Base-by-base conservation (phyloP, 1,140 invertebrate genomes). In the Drosophila lacteicornis region DNA sequence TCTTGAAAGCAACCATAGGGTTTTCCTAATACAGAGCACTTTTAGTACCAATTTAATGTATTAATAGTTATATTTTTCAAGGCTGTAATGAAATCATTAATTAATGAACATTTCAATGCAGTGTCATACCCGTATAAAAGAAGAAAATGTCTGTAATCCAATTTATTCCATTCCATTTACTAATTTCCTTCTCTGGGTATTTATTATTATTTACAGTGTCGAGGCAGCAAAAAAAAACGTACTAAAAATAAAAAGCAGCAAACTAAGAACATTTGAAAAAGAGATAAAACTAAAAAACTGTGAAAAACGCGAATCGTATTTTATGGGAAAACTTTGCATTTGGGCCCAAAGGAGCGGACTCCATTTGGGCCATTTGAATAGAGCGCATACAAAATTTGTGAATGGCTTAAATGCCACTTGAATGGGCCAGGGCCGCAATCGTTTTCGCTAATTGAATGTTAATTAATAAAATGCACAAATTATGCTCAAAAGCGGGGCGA, bases 361-460 rank as follows among this genome's bases (percentile, higher is more conserved):
- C 30, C 42, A 66, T 57, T 76, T 66, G 19, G n/a, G 42, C 47
- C 6, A 46, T 57, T 43, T 75, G 59, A 66, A 76, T 76, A 45
- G 70, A 22, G 25, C 30, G 36, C 33, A 40, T 17, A 36, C 22
- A 46, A 40, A 22, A 22, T 17, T 62, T 5, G 25, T 73, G 50
- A 87, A 73, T 80, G 43, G 53, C 49, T 66, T 77, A 66, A 87
- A 83, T 63, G 83, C 60, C 73, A 56, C 71, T 86, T 66, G 43
- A 67, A 59, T 65, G 73, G 15, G 17, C 27, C 27, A 33, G 51
- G 51, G 33, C 58, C 40, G 50, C 58, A 65, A 68, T 83, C 51
- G 57, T 42, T 70, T 70, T 49, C 63, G 79, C 84, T 84, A 88
- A 88, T 88, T 87, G 80, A 88, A 83, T 83, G 84, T 84, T 84